Evolutionary conservation across 2,888 invertebrate species (phyloP).

Genomic region (Chirona hameri): DNA sequence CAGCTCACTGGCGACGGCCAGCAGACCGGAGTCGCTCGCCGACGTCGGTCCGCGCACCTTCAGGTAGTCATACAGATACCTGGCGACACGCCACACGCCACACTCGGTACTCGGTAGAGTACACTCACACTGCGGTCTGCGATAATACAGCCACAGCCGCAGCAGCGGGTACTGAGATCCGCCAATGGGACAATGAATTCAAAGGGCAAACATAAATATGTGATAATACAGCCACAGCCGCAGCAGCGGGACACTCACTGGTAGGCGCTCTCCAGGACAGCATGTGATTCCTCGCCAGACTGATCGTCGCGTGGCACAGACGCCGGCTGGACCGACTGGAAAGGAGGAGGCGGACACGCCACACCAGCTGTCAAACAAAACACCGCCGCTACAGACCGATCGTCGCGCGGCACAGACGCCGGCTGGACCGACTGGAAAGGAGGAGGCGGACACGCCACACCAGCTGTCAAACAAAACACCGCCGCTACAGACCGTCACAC

Average conservation of each 20-base stretch:
- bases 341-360: too few relatives aligned
- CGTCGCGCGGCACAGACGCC: not conserved
- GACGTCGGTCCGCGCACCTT: not conserved
- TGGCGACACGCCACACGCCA: not conserved
- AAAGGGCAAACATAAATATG: too few relatives aligned
- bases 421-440: not conserved
- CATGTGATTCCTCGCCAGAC: not conserved
- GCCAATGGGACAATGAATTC: too few relatives aligned
- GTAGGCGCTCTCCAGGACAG: not conserved
- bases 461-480: too few relatives aligned
- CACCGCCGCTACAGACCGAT: too few relatives aligned
- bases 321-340: not conserved
- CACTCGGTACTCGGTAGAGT: not conserved
- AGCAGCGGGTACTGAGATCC: too few relatives aligned
- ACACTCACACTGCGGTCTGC: not conserved
- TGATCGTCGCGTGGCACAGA: not conserved
- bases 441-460: too few relatives aligned
- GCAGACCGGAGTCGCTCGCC: not conserved
- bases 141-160: too few relatives aligned
- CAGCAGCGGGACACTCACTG: not conserved
- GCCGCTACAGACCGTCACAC: too few relatives aligned
- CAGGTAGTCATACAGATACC: slow-evolving; percentile 6
- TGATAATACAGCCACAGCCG: too few relatives aligned
- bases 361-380: too few relatives aligned
- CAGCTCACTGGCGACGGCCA: not conserved